These are phyloP conservation scores for Pionites leucogaster DNA, from an alignment of 2,113 vertebrate genomes.

Conservation along the genomic window DNA sequence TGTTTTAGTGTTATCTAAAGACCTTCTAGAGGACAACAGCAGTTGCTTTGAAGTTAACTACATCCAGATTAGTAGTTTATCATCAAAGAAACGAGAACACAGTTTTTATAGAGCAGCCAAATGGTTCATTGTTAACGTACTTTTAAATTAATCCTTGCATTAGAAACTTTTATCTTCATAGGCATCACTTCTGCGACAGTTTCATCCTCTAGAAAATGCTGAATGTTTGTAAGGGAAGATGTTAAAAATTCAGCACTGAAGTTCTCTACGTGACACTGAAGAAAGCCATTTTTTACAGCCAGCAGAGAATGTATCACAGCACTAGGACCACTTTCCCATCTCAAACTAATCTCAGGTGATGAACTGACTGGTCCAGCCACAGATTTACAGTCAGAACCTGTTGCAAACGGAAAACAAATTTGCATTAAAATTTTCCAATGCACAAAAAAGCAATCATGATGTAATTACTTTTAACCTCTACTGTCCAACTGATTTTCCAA, in stretches of 20 bases:
- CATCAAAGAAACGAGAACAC: slow-evolving; percentile 30
- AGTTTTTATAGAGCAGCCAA: slow-evolving; percentile 1
- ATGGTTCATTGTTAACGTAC: slow-evolving; percentile 71
- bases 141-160: slow-evolving; percentile 90
- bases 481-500: not conserved
- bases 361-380: slow-evolving; percentile 62
- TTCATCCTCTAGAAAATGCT: slow-evolving; percentile 93
- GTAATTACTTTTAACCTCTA: not conserved
- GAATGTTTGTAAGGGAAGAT: slow-evolving; percentile 90
- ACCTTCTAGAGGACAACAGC: not conserved
- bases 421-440: slow-evolving; percentile 3
- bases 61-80: slow-evolving; percentile 3
- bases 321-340: slow-evolving; percentile 89
- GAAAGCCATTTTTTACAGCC: slow-evolving; percentile 92
- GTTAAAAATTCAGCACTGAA: slow-evolving; percentile 90
- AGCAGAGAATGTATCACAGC: slow-evolving; percentile 86
- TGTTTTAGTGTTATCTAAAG: slow-evolving; percentile 33
- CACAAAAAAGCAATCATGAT: not conserved
- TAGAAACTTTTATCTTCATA: slow-evolving; percentile 93
- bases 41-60: slow-evolving; percentile 49
- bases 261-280: slow-evolving; percentile 88
- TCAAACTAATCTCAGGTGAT: slow-evolving; percentile 85
- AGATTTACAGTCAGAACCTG: slow-evolving; percentile 78
- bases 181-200: slow-evolving; percentile 89
- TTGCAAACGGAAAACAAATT: slow-evolving; percentile 31